Evolutionary conservation across 2,888 invertebrate genomes (phyloP).

Genomic region (Sinodicranocentrus sp.): DNA sequence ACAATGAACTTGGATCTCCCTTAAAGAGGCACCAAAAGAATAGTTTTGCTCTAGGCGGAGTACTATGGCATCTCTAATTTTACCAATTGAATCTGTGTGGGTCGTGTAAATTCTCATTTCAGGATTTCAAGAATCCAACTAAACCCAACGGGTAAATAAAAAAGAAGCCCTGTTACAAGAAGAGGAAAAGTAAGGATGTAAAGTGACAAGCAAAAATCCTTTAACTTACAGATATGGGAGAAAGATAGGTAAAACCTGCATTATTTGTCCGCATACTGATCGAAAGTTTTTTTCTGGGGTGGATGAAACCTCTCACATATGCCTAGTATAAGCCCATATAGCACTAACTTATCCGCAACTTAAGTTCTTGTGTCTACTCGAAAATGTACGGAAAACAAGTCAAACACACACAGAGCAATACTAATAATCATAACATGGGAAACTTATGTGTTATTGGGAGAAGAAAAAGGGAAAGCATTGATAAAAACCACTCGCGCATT

Average conservation of each 20-base stretch:
- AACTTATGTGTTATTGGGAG: too few relatives aligned
- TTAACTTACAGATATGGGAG: slow-evolving; percentile 38
- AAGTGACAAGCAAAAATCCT: slow-evolving; percentile 21
- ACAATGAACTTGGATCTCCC: slow-evolving; percentile 61
- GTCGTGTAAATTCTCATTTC: slow-evolving; percentile 50
- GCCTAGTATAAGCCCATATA: neutral
- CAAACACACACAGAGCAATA: too few relatives aligned
- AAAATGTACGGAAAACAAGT: neutral
- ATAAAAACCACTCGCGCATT: too few relatives aligned
- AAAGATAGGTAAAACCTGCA: slow-evolving; percentile 59
- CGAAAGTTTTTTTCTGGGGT: slow-evolving; percentile 28
- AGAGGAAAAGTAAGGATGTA: neutral
- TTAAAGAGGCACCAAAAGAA: slow-evolving; percentile 39
- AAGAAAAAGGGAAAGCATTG: too few relatives aligned
- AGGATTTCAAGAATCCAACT: neutral
- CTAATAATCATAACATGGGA: too few relatives aligned
- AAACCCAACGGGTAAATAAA: too few relatives aligned
- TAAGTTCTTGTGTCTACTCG: too few relatives aligned
- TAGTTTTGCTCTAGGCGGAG: slow-evolving; percentile 49
- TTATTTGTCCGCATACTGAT: slow-evolving; percentile 59
- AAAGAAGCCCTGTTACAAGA: too few relatives aligned
- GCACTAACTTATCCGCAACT: neutral
- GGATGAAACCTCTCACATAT: neutral
- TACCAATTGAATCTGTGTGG: slow-evolving; percentile 37
- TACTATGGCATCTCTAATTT: slow-evolving; percentile 34